Percentiles rank a stretch among this genome's conserved stretches.
Conservation (phyloP, 1,140 invertebrate species). For the Drosophila ananassae region DNA sequence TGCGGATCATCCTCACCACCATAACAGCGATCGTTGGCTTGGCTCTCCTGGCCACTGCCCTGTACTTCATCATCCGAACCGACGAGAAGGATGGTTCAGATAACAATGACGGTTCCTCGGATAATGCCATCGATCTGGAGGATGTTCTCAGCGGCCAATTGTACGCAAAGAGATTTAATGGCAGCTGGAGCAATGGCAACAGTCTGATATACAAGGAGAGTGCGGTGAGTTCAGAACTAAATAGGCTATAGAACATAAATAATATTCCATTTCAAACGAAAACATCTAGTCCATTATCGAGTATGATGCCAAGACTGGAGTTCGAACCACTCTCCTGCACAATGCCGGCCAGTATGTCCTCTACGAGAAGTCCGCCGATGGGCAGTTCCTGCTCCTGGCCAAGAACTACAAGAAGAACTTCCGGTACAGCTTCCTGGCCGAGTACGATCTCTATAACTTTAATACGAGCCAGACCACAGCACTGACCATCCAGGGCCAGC, state of each 20-base stretch:
- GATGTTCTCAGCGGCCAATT: conserved; percentile 84
- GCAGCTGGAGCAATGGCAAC: conserved; percentile 85
- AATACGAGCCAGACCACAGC: conserved; percentile 80
- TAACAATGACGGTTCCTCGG: conserved; percentile 2
- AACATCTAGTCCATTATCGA: conserved; percentile 64
- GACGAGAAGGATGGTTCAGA: conserved; percentile 27
- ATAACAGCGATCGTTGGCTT: conserved; percentile 51
- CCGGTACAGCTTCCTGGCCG: conserved; percentile 87
- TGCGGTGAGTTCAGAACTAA: conserved; percentile 45
- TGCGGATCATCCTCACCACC: conserved; percentile 64
- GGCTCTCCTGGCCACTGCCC: conserved; percentile 56
- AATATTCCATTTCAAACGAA: background rate
- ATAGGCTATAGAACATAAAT: background rate
- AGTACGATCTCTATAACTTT: conserved; percentile 86
- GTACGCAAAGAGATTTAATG: conserved; percentile 85
- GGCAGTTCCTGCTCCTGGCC: conserved; percentile 64
- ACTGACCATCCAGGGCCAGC: conserved; percentile 60
- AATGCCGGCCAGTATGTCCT: conserved; percentile 61
- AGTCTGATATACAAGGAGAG: conserved; percentile 65
- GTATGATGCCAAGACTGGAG: conserved; percentile 58
- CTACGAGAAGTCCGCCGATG: conserved; percentile 78
- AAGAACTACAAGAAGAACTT: conserved; percentile 85
- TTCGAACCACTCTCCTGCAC: conserved; percentile 35
- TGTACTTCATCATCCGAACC: conserved; percentile 55
- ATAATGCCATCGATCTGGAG: conserved; percentile 81